Base-by-base conservation (phyloP, 1,140 invertebrate species). In the Thaumetopoea pityocampa region DNA sequence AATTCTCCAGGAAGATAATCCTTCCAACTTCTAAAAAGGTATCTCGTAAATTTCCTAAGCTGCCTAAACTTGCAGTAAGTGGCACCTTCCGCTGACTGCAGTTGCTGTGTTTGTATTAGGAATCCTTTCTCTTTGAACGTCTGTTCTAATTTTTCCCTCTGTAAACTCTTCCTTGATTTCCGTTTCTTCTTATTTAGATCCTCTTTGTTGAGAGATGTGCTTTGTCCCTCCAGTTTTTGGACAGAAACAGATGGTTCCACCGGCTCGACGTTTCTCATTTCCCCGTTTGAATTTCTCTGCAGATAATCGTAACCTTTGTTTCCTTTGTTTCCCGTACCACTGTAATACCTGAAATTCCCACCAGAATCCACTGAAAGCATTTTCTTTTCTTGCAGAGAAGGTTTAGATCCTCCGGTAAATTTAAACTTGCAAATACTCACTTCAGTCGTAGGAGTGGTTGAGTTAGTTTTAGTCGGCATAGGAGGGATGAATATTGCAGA, bases 41-140 rank as follows among this genome's bases (percentile, higher is more conserved):
- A 97, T 15, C 95, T 88, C 0, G 95, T 97, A 59, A 97, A 97
- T 70, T 97, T 97, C 44, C 94, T 87, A 5, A 97, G 78, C 62
- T 97, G 95, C 23, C 95, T 85, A 67, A 97, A 97, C 74, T 97
- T 97, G 78, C 95, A 97, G 62, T 96, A 97, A 0, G 95, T 96
- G 0, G 95, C 94, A 0, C 95, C 95, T 72, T 96, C 94, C 0
- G 94, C 95, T 0, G 94, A 95, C 68, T 96, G 94, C 15, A 96
- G 73, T 62, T 97, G 95, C 68, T 97, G 95, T 0, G 95, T 97
- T 65, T 97, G 94, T 27, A 97, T 96, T 5, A 97, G 81, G 61
- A 97, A 96, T 0, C 95, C 95, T 67, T 96, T 96, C 64, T 96
- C 94, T 62, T 94, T 94, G 65, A 97, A 96, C 0, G 94, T 96